Conservation (phyloP, 1,140 invertebrate genomes). For the Eupristina koningsbergeri region DNA sequence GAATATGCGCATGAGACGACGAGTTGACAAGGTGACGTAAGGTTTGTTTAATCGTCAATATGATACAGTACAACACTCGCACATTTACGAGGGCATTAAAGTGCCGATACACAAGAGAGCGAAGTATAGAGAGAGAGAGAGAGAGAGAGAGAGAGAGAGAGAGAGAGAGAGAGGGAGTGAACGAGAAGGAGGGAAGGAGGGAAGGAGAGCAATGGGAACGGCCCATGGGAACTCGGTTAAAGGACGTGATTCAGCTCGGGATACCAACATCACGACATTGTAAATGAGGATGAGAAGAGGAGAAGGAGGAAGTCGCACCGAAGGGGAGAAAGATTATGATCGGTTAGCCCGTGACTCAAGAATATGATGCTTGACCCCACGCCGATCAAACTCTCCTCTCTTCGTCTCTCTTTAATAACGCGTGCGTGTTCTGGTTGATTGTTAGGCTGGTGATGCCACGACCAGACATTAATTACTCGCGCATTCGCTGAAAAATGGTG, state of each 20-base stretch:
- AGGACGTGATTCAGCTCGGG: constrained; percentile 54
- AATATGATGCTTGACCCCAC: constrained; percentile 50
- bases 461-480: background rate
- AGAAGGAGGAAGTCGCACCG: constrained; percentile 50
- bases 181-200: too few species aligned
- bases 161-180: too few species aligned
- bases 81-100: constrained; percentile 49
- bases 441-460: background rate
- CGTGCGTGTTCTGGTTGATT: background rate
- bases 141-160: too few species aligned
- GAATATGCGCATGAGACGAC: constrained; percentile 5
- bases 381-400: constrained; percentile 51
- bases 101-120: constrained; percentile 21
- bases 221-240: constrained; percentile 53
- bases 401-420: constrained; percentile 38
- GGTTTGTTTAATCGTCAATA: constrained; percentile 30
- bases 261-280: constrained; percentile 55
- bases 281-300: constrained; percentile 52
- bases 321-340: constrained; percentile 54
- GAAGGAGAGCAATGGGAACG: constrained; percentile 12
- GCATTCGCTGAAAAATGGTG: too few species aligned
- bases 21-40: background rate
- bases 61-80: constrained; percentile 45
- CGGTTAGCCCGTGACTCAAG: constrained; percentile 54
- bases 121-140: too few species aligned